Evolutionary conservation across 2,888 invertebrate genomes (phyloP).

Genomic region (Volucella bombylans): DNA sequence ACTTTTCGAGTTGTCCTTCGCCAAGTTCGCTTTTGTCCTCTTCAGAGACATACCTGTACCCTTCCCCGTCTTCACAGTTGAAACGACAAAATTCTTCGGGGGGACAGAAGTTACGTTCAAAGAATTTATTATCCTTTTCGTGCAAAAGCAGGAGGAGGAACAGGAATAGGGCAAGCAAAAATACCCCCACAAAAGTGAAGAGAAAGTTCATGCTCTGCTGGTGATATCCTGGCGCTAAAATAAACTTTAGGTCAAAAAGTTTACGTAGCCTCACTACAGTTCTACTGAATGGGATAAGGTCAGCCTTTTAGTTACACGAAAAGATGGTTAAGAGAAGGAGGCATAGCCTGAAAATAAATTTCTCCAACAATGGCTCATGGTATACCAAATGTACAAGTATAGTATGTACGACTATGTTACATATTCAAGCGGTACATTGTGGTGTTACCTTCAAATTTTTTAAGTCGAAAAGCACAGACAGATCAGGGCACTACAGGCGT

Average conservation of each 20-base stretch:
- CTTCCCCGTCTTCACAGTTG: no score
- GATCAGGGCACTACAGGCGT: no score
- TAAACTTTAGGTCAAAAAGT: slow-evolving; percentile 50
- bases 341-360: slow-evolving; percentile 24
- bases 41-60: no score
- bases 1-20: not conserved
- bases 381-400: not conserved
- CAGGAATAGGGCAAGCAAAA: not conserved
- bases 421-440: not conserved
- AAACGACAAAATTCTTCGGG: not conserved
- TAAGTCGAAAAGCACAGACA: no score
- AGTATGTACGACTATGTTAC: not conserved
- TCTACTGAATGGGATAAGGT: slow-evolving; percentile 43
- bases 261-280: slow-evolving; percentile 22
- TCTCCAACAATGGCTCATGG: slow-evolving; percentile 36
- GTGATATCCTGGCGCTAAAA: slow-evolving; percentile 17
- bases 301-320: slow-evolving; percentile 37
- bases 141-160: no score
- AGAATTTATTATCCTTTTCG: slow-evolving; percentile 19
- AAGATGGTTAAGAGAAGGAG: slow-evolving; percentile 22
- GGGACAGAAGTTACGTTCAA: not conserved
- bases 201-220: slow-evolving; percentile 29
- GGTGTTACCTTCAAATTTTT: no score
- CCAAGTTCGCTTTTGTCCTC: no score
- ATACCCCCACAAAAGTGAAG: slow-evolving; percentile 13